Conservation (phyloP, 2,797 vertebrate species). For the Bradypus variegatus region DNA sequence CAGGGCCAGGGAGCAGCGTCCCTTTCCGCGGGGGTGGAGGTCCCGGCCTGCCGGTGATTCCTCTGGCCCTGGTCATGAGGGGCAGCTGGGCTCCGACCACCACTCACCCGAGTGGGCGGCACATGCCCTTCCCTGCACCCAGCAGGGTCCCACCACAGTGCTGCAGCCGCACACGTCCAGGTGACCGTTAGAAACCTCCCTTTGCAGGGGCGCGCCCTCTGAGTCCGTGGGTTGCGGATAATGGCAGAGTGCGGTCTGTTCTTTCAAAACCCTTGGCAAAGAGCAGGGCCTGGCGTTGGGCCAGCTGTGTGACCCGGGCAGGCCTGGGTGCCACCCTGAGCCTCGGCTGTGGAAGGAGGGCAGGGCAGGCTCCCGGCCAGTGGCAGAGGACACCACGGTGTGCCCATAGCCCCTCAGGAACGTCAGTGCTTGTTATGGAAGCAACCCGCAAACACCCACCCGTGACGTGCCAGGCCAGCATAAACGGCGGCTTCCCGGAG, state of each 20-base stretch:
- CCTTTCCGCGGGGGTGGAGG: background rate
- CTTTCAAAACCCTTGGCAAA: too few relatives aligned
- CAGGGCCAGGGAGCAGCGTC: background rate
- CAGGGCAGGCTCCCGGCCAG: too few relatives aligned
- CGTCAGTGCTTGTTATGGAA: background rate
- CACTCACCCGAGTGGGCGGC: fast-evolving
- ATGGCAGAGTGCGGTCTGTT: too few relatives aligned
- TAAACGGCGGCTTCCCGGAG: background rate
- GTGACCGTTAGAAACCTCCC: too few relatives aligned
- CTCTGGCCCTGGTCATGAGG: background rate
- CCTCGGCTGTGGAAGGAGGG: background rate
- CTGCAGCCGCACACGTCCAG: background rate
- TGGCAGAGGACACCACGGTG: too few relatives aligned
- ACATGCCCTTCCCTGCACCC: background rate
- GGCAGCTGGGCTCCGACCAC: fast-evolving
- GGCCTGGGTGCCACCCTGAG: background rate
- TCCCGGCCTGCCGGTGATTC: fast-evolving
- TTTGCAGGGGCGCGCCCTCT: too few relatives aligned
- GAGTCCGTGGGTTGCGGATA: fast-evolving
- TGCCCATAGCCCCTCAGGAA: background rate
- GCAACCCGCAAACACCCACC: background rate
- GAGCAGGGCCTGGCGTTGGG: too few relatives aligned
- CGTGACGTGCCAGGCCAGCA: fast-evolving
- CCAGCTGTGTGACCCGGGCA: background rate
- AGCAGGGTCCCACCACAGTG: background rate